Evolutionary conservation across 2,888 invertebrate species (phyloP).

Genomic region (Cephonodes hylas): DNA sequence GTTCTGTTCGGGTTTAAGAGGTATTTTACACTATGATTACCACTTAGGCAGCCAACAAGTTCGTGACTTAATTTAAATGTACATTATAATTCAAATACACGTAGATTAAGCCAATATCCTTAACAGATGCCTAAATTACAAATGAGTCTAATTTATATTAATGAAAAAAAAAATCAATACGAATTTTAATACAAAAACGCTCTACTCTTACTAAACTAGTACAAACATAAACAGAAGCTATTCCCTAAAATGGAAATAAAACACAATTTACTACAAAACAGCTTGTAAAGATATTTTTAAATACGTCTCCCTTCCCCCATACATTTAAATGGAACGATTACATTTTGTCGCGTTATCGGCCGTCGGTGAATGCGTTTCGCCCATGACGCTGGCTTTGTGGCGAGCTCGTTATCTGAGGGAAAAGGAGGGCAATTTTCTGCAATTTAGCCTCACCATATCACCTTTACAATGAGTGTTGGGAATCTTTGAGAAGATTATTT

Average conservation of each 20-base stretch:
- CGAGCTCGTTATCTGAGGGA: slow-evolving; percentile 44
- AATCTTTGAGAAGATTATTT: slow-evolving; percentile 9
- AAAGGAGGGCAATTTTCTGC: slow-evolving; percentile 50
- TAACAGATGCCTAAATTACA: too few species aligned
- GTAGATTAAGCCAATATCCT: too few species aligned
- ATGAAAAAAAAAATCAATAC: too few species aligned
- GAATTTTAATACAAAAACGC: too few species aligned
- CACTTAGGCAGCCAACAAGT: not conserved
- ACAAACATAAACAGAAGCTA: too few species aligned
- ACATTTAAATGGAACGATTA: slow-evolving; percentile 19
- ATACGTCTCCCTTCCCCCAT: slow-evolving; percentile 6
- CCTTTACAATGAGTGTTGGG: slow-evolving; percentile 26
- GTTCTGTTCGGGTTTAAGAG: slow-evolving; percentile 36
- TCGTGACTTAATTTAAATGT: too few species aligned
- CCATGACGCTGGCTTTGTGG: slow-evolving; percentile 32
- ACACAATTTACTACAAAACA: too few species aligned
- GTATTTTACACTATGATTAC: slow-evolving; percentile 21
- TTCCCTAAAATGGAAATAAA: too few species aligned
- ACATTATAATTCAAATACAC: too few species aligned
- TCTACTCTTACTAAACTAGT: too few species aligned
- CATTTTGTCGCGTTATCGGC: slow-evolving; percentile 25
- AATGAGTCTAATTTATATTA: too few species aligned
- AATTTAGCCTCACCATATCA: slow-evolving; percentile 45
- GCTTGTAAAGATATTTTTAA: not conserved
- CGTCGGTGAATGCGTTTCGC: slow-evolving; percentile 30